Conservation (phyloP, 2,113 vertebrate genomes). For the Promerops cafer region DNA sequence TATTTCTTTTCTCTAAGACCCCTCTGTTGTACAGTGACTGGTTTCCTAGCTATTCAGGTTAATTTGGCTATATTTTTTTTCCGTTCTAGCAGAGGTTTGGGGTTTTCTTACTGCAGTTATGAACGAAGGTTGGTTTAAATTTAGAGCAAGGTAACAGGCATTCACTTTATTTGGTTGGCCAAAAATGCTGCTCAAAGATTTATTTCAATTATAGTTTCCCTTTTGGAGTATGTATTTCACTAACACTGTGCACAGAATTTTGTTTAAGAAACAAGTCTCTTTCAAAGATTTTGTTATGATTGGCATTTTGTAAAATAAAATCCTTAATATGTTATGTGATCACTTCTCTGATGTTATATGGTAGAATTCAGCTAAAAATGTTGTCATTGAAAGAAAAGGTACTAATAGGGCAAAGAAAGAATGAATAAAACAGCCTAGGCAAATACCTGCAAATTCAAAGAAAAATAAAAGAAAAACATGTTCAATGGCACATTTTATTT, state of each 20-base stretch:
- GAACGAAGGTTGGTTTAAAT: conserved; percentile 24
- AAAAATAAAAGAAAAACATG: not conserved
- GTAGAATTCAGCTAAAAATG: not conserved
- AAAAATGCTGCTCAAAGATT: not conserved
- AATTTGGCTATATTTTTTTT: conserved; percentile 1
- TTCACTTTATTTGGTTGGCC: not conserved
- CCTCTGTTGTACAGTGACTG: not conserved
- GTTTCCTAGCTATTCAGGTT: not conserved
- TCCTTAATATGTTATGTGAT: not conserved
- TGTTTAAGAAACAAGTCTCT: not conserved
- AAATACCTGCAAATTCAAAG: not conserved
- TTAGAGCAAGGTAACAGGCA: conserved; percentile 20
- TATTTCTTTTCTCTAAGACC: not conserved
- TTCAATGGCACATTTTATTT: not conserved
- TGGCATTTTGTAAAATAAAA: not conserved
- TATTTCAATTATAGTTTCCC: conserved; percentile 6
- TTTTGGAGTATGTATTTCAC: not conserved
- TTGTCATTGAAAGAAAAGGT: not conserved
- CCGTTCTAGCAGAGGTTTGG: not conserved
- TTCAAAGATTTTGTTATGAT: not conserved
- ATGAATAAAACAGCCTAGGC: not conserved
- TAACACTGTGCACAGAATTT: not conserved
- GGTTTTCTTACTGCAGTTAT: not conserved
- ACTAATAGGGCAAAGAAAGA: not conserved
- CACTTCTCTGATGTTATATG: not conserved